Base-by-base conservation (phyloP, 2,888 invertebrate genomes). In the Euphydryas editha region DNA sequence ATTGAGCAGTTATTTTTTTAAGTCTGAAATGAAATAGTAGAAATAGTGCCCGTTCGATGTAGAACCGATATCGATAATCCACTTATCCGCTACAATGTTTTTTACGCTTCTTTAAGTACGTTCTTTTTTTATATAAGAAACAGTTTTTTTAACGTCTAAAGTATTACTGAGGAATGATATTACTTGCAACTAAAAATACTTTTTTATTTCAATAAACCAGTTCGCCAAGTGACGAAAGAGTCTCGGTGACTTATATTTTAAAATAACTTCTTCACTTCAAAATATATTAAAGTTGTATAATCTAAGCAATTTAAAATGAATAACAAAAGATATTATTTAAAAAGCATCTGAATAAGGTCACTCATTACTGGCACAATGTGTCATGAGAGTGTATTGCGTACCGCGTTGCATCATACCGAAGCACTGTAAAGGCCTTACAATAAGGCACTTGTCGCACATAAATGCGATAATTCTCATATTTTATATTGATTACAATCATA, bases 41-140 rank as follows among this genome's bases (percentile, higher is more conserved):
- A 69, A 68, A 60, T 54, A 56, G 57, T 57, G 54, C 59, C 59
- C 56, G 65, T 70, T 59, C 63, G 62, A 58, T 65, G 58, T 79
- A 78, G 78, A 75, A 75, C 78, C 78, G 80, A 82, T 83, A 82
- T 79, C 79, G 78, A 83, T 85, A 85, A 86, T 85, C 80, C 81
- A 73, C 72, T 73, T 76, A 78, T 78, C 73, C 75, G 77, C 74
- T 80, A 79, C 76, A 78, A 73, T 76, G 77, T 81, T 71, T 77
- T 84, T 83, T 76, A 83, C 76, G 80, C 75, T 75, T 71, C 73
- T 81, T 77, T 77, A 78, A 81, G 62, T 67, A 62, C 75, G 76
- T 75, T 75, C 72, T 79, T 79, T 78, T 78, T 80, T 79, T 79
- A 75, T 62, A 62, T 56, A 62, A 46, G 59, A 63, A 59, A 57